These are phyloP conservation scores for Terebella lapidaria DNA, from an alignment of 2,888 invertebrate genomes.

Conservation along the genomic window DNA sequence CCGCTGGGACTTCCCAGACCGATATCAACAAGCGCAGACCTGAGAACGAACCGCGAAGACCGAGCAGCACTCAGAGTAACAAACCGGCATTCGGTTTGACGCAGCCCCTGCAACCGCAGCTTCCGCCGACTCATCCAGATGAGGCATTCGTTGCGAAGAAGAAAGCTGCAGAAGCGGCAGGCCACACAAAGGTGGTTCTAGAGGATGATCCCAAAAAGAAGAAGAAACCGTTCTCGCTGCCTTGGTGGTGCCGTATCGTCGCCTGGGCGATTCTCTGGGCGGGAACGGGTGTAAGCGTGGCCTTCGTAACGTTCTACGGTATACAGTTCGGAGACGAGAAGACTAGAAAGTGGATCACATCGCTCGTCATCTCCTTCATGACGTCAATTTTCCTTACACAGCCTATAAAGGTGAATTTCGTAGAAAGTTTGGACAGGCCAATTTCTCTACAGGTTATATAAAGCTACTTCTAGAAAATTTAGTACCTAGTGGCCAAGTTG, in stretches of 20 bases:
- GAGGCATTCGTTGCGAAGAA: neutral
- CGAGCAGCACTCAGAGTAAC: neutral
- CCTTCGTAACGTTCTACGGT: conserved; percentile 55
- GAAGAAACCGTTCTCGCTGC: conserved; percentile 42
- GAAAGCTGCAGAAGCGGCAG: neutral
- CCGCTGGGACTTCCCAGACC: neutral
- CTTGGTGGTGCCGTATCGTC: conserved; percentile 50
- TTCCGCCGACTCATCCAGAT: too few relatives aligned
- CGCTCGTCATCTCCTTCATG: conserved; percentile 55
- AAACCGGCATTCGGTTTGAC: neutral
- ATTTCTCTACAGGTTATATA: too few relatives aligned
- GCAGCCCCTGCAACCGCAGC: too few relatives aligned
- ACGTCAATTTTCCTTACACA: conserved; percentile 56
- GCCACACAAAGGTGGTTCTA: neutral
- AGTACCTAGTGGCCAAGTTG: too few relatives aligned
- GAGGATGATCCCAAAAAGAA: conserved; percentile 22
- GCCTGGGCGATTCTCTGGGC: conserved; percentile 54
- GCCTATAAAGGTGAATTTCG: conserved; percentile 55
- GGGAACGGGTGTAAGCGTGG: conserved; percentile 45
- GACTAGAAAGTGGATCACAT: conserved; percentile 56
- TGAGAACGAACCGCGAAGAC: neutral
- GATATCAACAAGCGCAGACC: neutral
- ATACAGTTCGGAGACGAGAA: conserved; percentile 55
- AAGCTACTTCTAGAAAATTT: too few relatives aligned
- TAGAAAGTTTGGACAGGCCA: too few relatives aligned